Evolutionary conservation across 2,113 vertebrate genomes (phyloP).

Genomic region (Phyllostomus hastatus): DNA sequence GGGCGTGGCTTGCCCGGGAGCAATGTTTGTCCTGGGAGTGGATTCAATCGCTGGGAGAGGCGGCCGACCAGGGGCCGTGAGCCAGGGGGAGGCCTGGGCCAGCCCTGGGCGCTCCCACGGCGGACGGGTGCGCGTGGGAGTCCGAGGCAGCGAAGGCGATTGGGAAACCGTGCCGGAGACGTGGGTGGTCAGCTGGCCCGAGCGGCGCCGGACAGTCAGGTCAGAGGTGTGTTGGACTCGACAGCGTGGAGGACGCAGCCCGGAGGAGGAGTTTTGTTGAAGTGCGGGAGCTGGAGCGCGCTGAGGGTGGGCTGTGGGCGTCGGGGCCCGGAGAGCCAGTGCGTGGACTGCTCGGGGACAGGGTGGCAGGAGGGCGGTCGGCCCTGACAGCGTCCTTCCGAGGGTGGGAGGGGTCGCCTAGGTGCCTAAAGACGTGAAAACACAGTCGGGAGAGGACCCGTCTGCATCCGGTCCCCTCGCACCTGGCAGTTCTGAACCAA

Average conservation of each 20-base stretch:
- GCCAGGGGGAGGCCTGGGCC: background rate
- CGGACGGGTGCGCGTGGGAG: rapidly evolving
- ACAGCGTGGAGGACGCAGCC: rapidly evolving
- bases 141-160: background rate
- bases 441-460: background rate
- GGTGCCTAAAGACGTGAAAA: background rate
- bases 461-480: background rate
- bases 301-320: background rate
- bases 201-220: too few relatives aligned
- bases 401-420: background rate
- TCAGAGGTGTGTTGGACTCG: background rate
- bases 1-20: background rate
- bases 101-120: background rate
- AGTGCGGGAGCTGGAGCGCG: background rate
- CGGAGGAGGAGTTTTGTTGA: rapidly evolving
- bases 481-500: background rate
- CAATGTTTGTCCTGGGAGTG: rapidly evolving
- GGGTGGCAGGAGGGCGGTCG: rapidly evolving
- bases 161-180: background rate
- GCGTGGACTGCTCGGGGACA: background rate
- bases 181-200: too few relatives aligned
- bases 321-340: rapidly evolving
- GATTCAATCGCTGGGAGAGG: rapidly evolving
- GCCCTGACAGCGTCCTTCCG: background rate
- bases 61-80: background rate